Evolutionary conservation across 2,797 vertebrate genomes (phyloP), one percentile per base, ranked within the genome.

Genomic region (Poecilia picta): DNA sequence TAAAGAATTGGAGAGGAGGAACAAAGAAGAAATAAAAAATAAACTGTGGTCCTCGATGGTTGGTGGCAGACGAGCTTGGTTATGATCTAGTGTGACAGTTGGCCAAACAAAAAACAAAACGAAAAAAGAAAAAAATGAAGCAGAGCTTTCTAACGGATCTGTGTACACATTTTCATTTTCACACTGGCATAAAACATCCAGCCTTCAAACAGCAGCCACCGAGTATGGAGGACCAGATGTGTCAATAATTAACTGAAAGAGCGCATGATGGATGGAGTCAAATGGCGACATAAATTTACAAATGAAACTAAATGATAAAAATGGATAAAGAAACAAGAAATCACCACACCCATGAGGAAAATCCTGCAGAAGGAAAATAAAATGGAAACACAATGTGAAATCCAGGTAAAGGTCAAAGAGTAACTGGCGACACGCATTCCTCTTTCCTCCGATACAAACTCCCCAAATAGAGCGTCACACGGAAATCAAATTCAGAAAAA

Each of bases 11-110:
- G 81, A 89, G 89, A 88, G 80, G 87, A 83, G 80, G 81, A 82
- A 88, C 84, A 73, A 64, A 68, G 49, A 51, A 51, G 8, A 51
- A 51, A 45, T 2, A 41, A 8, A 41, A 51, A 23, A 62, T 8
- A 31, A 87, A 79, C 83, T 91, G 86, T 81, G 81, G 87, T 91
- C 90, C 90, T 91, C 86, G 81, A 76, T 85, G 91, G 91, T 51
- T 74, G 90, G 88, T 74, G 83, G 88, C 76, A 76, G 74, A 36
- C 72, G 53, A 71, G 81, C 85, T 81, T 33, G 85, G 75, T 88
- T 57, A 79, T 81, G 80, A 76, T 81, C 85, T 85, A 82, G 57
- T 55, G 72, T 51, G 79, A 78, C 45, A 15, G 45, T 20, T 41
- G 81, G 28, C 72, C 64, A 41, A 68, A 13, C 64, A 23, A 41